Percentiles rank a stretch among this genome's conserved stretches.
These are phyloP conservation scores for Ictalurus punctatus DNA, from an alignment of 2,113 vertebrate genomes.

Conservation along the genomic window DNA sequence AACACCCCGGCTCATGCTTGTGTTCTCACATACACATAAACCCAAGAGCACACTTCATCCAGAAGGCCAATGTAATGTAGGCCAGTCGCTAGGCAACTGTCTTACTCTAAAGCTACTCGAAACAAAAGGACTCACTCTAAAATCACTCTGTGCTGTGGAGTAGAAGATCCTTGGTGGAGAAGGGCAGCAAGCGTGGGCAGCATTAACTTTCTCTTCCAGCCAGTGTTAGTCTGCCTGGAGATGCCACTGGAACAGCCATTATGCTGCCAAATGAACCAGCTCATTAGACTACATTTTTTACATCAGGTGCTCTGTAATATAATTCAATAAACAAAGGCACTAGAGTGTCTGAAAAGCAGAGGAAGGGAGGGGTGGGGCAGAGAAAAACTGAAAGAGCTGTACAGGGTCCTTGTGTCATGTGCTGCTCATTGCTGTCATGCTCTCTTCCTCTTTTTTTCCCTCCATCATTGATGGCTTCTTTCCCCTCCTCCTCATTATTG, in stretches of 20 bases:
- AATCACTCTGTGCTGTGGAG: conserved; percentile 59
- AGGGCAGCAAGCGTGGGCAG: conserved; percentile 27
- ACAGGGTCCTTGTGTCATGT: conserved; percentile 62
- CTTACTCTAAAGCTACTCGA: conserved; percentile 71
- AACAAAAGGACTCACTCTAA: conserved; percentile 70
- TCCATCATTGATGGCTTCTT: conserved; percentile 50
- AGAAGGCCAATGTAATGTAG: conserved; percentile 69
- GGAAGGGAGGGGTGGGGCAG: neutral
- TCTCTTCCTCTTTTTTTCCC: conserved; percentile 50
- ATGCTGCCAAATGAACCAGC: conserved; percentile 33
- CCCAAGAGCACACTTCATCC: conserved; percentile 47
- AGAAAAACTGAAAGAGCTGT: conserved; percentile 29
- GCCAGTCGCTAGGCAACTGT: conserved; percentile 75
- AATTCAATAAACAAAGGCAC: conserved; percentile 49
- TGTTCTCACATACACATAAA: conserved; percentile 39
- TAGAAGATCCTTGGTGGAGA: conserved; percentile 54
- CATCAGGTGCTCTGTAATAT: conserved; percentile 60
- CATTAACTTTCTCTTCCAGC: conserved; percentile 18
- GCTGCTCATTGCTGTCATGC: conserved; percentile 63
- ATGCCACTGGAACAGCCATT: conserved; percentile 40
- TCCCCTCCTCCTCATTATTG: conserved; percentile 52
- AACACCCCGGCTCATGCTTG: conserved; percentile 42
- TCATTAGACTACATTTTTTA: conserved; percentile 44
- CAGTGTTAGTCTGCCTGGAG: conserved; percentile 13
- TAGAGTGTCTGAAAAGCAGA: conserved; percentile 26